phyloP scores from a whole-genome alignment of 2,113 vertebrate genomes.

The Xenopus borealis region DNA sequence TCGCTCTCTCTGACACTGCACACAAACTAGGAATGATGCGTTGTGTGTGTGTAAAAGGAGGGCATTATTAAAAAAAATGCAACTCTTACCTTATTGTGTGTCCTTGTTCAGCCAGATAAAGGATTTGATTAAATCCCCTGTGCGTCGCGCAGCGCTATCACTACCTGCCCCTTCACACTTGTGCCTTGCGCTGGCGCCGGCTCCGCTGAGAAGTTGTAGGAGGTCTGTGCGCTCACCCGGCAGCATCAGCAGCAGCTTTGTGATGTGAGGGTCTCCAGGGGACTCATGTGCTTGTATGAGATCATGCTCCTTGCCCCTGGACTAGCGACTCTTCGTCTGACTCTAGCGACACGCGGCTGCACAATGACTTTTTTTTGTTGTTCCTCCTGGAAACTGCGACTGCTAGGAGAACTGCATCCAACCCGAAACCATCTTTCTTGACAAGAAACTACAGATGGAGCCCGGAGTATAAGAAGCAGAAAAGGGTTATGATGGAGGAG shows the following conservation, averaged over 20 bases:
- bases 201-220: slow-evolving; percentile 49
- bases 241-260: slow-evolving; percentile 32
- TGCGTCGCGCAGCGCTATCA: slow-evolving; percentile 11
- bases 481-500: slow-evolving; percentile 44
- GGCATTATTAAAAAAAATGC: too few species aligned
- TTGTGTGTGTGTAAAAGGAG: too few species aligned
- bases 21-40: background rate
- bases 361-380: slow-evolving; percentile 29
- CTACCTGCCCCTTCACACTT: slow-evolving; percentile 10
- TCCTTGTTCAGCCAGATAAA: too few species aligned
- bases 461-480: slow-evolving; percentile 51
- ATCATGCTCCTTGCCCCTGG: slow-evolving; percentile 43
- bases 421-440: slow-evolving; percentile 44
- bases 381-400: slow-evolving; percentile 45
- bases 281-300: slow-evolving; percentile 27
- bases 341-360: slow-evolving; percentile 22
- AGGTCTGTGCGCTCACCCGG: slow-evolving; percentile 32
- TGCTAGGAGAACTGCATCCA: slow-evolving; percentile 40
- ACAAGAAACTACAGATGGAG: slow-evolving; percentile 55
- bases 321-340: slow-evolving; percentile 31
- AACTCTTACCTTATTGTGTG: too few species aligned
- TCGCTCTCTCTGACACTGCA: background rate
- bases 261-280: slow-evolving; percentile 42
- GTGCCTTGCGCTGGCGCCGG: slow-evolving; percentile 47
- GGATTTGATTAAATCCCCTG: slow-evolving; percentile 55